Evolutionary conservation across 1,140 invertebrate species (phyloP), one percentile per base, ranked within the genome.

Genomic region (Atta cephalotes): DNA sequence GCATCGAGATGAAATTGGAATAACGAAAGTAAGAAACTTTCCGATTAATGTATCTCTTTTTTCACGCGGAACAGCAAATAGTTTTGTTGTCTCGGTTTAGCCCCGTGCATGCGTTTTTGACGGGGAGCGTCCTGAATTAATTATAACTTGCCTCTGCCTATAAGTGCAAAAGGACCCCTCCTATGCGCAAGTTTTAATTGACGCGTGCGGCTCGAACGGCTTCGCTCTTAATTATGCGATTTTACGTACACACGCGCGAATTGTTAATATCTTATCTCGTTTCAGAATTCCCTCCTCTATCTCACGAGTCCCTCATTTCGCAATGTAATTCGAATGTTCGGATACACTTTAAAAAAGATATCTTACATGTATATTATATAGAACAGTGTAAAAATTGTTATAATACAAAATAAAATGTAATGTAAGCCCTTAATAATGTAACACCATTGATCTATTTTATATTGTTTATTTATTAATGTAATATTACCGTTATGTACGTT

Each of bases 161-260:
- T 39, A 79, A 79, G 60, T 66, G 60, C 60, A 31, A 51, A 56
- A 31, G 39, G 28, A 62, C 35, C 39, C 74, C 56, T n/a, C 14
- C 39, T 18, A 49, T 39, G 68, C 60, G 70, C 80, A 84, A 84
- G 80, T 84, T 84, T 84, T 84, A 84, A 84, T 84, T 84, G 80
- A 84, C 70, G 70, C 80, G 80, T 76, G 70, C 68, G 39, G 68
- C 25, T 60, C 66, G 39, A 82, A 68, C 66, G 78, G 45, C 16
- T 60, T 18, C 25, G 68, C 80, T 76, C 80, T 84, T 76, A 84
- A 84, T 84, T 84, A 84, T 63, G 70, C 80, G 56, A 84, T 84
- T 84, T 84, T 84, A 81, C 65, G 25, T 53, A 63, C 31, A 7
- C 56, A 25, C 39, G 56, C 25, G 68, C 16, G 80, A 72, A 28